Base-by-base conservation (phyloP, 2,888 invertebrate genomes). In the Hypercompe scribonia region DNA sequence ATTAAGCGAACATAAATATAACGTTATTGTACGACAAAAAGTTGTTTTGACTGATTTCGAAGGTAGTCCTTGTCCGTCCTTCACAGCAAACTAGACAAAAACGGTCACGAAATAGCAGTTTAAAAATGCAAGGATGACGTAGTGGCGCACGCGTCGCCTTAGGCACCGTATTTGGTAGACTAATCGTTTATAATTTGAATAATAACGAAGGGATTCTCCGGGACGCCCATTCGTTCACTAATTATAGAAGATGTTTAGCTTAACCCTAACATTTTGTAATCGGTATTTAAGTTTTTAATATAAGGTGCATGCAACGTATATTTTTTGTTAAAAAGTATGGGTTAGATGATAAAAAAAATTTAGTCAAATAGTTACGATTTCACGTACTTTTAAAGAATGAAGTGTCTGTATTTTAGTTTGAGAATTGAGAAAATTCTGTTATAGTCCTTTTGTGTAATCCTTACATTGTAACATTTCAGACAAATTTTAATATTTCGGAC, bases 171-270 rank as follows among this genome's bases (percentile, higher is more conserved):
- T 86, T 79, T 85, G 83, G 81, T 82, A 81, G 84, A 85, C 88
- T 89, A 89, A 90, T 90, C 87, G 90, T 87, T 89, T 81, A 87
- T 89, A 90, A 91, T 91, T 92, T 89, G 86, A 88, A 89, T 90
- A 91, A 91, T 91, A 90, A 90, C 86, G 84, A 88, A 89, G 88
- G 87, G 87, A 84, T 86, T 83, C 80, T 78, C 79, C 71, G 81
- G 84, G 85, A 86, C 84, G 82, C 79, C 82, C 84, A 86, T 74
- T 82, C 80, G 82, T 75, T 80, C 82, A 74, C 82, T 90, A 90
- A 90, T 89, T 88, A 88, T 88, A 87, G 82, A 84, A 85, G 80
- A 83, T 80, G 79, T 77, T 82, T 64, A 74, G 58, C 75, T 11
- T 68, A 79, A 84, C 82, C 82, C 78, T 72, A 76, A 77, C 58